These are phyloP conservation scores for Hydroisotoma schaefferi DNA, from an alignment of 2,888 invertebrate genomes.

Conservation along the genomic window DNA sequence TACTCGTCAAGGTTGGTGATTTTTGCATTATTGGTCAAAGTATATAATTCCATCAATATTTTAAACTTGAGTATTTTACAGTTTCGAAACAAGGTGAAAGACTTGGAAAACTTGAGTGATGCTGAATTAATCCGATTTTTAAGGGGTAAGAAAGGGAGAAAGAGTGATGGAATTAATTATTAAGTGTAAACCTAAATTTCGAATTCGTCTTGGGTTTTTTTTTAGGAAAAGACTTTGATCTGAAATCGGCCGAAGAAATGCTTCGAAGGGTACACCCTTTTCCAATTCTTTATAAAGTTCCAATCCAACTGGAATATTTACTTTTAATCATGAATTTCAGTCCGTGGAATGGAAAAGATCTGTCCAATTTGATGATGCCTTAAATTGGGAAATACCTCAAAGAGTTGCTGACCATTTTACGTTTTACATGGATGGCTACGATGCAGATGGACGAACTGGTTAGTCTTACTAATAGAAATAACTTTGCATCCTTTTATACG, in stretches of 20 bases:
- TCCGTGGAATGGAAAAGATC: neutral
- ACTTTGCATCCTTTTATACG: too few species aligned
- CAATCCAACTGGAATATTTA: neutral
- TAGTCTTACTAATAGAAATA: too few species aligned
- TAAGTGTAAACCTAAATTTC: neutral
- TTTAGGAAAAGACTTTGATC: too few species aligned
- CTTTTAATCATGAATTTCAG: neutral
- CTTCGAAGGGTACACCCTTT: too few species aligned
- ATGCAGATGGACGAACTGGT: neutral
- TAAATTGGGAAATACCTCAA: neutral
- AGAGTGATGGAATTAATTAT: neutral
- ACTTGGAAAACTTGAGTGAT: constrained; percentile 11
- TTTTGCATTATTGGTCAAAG: too few species aligned
- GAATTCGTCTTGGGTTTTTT: too few species aligned
- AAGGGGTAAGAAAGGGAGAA: constrained; percentile 19
- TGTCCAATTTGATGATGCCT: neutral
- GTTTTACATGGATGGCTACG: neutral
- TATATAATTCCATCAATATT: constrained; percentile 18
- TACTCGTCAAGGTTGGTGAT: too few species aligned
- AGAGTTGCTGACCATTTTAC: neutral
- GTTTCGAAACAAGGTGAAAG: neutral
- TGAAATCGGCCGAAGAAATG: too few species aligned
- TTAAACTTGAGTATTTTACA: constrained; percentile 15
- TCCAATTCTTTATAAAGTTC: too few species aligned
- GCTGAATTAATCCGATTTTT: constrained; percentile 21